Evolutionary conservation across 2,113 vertebrate genomes (phyloP).

Genomic region (Peromyscus polionotus): DNA sequence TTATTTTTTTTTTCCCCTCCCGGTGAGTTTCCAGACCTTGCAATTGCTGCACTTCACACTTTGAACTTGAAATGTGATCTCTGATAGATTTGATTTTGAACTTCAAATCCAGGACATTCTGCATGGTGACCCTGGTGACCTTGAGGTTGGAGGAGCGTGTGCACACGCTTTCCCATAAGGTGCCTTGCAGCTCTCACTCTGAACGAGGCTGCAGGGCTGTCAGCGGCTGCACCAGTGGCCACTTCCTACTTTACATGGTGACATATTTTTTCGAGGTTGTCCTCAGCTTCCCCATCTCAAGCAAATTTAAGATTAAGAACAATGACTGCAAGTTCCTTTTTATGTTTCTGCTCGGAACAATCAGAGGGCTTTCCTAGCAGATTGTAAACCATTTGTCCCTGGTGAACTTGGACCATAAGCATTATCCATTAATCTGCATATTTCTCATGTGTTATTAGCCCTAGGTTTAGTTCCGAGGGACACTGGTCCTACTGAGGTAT

Average conservation of each 20-base stretch:
- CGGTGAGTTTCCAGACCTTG: constrained; percentile 46
- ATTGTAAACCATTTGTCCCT: neutral
- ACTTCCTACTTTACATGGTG: constrained; percentile 85
- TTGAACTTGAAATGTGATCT: neutral
- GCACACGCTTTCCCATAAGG: neutral
- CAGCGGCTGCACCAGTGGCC: constrained; percentile 78
- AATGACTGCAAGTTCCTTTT: constrained; percentile 73
- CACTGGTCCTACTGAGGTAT: neutral
- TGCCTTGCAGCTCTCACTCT: constrained; percentile 37
- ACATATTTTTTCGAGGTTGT: constrained; percentile 76
- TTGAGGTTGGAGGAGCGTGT: neutral
- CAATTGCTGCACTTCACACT: constrained; percentile 20
- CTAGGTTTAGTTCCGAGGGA: neutral
- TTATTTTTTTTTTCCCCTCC: neutral
- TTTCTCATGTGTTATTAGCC: neutral
- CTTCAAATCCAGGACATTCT: neutral
- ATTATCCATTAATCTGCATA: neutral
- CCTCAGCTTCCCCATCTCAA: constrained; percentile 77
- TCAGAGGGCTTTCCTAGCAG: neutral
- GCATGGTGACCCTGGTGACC: neutral
- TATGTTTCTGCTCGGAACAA: constrained; percentile 17
- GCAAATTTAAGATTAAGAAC: constrained; percentile 61
- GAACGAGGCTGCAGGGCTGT: constrained; percentile 68
- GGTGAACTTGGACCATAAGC: neutral
- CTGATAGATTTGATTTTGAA: neutral